Conservation (phyloP, 2,888 invertebrate genomes). For the Campoplex capitator region DNA sequence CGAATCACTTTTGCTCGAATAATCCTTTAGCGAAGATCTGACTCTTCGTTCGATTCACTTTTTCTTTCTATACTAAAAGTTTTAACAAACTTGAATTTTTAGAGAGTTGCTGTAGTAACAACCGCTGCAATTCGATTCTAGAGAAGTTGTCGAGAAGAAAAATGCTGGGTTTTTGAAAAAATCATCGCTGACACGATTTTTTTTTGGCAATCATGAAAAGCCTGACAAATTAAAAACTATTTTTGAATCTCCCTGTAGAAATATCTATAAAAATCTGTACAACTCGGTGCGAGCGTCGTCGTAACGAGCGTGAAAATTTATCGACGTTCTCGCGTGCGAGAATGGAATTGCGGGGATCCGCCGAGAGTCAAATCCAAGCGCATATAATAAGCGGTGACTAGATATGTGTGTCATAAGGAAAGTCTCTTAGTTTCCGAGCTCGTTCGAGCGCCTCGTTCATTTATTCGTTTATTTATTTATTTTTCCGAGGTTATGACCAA, state of each 20-base stretch:
- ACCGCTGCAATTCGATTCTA: no score
- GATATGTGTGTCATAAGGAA: conserved; percentile 17
- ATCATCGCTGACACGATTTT: not conserved
- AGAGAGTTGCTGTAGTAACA: not conserved
- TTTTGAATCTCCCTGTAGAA: conserved; percentile 27
- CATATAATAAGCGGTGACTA: conserved; percentile 32
- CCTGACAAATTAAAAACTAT: not conserved
- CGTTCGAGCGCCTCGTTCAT: not conserved
- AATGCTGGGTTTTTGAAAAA: not conserved
- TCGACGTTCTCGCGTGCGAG: conserved; percentile 74
- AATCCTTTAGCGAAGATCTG: not conserved
- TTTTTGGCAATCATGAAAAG: not conserved
- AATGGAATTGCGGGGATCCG: conserved; percentile 51
- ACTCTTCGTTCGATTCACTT: not conserved
- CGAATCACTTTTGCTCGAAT: not conserved
- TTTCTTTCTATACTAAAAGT: not conserved
- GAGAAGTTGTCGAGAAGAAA: not conserved
- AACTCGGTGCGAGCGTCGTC: conserved; percentile 68
- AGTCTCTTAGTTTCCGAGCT: conserved; percentile 36
- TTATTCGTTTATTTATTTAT: conserved; percentile 30
- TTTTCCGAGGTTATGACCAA: conserved; percentile 23
- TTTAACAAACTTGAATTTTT: not conserved
- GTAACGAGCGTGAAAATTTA: conserved; percentile 80
- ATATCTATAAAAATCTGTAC: conserved; percentile 6
- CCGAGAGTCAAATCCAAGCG: conserved; percentile 25